Percentiles rank a stretch among this genome's conserved stretches.
Evolutionary conservation across 2,888 invertebrate genomes (phyloP).

Genomic region (Pachycephus smyrnensis): DNA sequence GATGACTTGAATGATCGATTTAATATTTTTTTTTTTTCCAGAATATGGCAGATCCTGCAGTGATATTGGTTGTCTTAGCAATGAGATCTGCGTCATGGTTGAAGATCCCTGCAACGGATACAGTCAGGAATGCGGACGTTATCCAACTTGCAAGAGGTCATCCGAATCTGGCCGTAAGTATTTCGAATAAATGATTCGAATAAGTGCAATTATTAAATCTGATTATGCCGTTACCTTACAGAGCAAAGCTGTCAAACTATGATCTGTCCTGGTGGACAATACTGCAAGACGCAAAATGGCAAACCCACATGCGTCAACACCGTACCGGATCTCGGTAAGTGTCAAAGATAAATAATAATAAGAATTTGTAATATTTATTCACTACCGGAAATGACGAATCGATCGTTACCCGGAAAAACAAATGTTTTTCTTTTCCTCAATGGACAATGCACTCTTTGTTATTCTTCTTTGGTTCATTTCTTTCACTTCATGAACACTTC

Average conservation of each 20-base stretch:
- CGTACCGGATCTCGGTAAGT: conserved; percentile 53
- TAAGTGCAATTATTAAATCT: no score
- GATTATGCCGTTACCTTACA: conserved; percentile 16
- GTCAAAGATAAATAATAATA: conserved; percentile 14
- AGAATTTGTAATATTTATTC: background rate
- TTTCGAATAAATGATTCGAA: background rate
- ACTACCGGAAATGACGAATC: background rate
- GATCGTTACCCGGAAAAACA: background rate
- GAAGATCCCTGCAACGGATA: conserved; percentile 79
- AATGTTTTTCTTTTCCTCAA: background rate
- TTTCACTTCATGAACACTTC: background rate
- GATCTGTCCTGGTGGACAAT: conserved; percentile 53
- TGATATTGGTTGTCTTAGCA: conserved; percentile 82
- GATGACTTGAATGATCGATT: conserved; percentile 4
- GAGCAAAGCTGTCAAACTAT: conserved; percentile 49
- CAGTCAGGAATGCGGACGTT: conserved; percentile 74
- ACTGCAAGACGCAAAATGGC: conserved; percentile 56
- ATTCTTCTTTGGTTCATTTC: background rate
- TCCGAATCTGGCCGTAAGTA: conserved; percentile 65
- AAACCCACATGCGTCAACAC: conserved; percentile 53
- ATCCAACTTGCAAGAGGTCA: conserved; percentile 75
- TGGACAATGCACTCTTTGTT: background rate
- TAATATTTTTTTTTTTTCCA: conserved; percentile 55
- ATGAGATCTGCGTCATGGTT: conserved; percentile 78
- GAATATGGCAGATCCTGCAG: conserved; percentile 83